Evolutionary conservation across 1,140 invertebrate genomes (phyloP).

Genomic region (Micrasema minimum): DNA sequence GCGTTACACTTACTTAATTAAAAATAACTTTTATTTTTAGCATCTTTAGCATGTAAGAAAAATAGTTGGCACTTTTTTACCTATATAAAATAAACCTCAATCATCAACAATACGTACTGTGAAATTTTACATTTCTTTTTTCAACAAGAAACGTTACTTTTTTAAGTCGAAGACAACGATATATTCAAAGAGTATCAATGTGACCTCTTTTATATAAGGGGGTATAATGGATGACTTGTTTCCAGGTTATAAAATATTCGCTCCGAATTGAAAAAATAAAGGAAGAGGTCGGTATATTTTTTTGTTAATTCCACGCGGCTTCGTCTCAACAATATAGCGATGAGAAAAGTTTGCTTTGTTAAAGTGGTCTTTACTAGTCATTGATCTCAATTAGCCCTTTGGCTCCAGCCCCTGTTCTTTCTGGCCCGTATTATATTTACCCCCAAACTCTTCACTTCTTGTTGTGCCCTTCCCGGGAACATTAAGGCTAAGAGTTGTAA

Average conservation of each 20-base stretch:
- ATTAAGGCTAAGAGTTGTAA: slow-evolving; percentile 28
- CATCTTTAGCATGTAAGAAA: too few species aligned
- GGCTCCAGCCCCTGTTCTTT: slow-evolving; percentile 31
- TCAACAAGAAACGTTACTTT: too few species aligned
- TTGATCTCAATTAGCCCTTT: slow-evolving; percentile 52
- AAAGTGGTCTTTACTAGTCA: slow-evolving; percentile 47
- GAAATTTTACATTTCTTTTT: too few species aligned
- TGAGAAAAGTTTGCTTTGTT: slow-evolving; percentile 44
- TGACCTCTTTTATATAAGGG: too few species aligned
- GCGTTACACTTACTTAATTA: too few species aligned
- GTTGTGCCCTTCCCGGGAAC: slow-evolving; percentile 16
- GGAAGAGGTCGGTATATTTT: slow-evolving; percentile 13
- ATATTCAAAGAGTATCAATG: too few species aligned
- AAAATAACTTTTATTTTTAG: too few species aligned
- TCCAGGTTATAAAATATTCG: slow-evolving; percentile 9
- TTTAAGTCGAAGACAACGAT: too few species aligned
- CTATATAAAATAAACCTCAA: too few species aligned
- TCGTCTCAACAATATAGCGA: slow-evolving; percentile 35
- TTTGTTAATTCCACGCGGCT: slow-evolving; percentile 31
- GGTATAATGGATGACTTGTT: slow-evolving; percentile 23
- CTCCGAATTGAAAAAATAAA: slow-evolving; percentile 25
- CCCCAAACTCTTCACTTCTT: background rate
- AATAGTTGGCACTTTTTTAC: too few species aligned
- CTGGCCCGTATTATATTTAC: slow-evolving; percentile 13
- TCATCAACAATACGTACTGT: too few species aligned